Evolutionary conservation across 2,888 invertebrate genomes (phyloP), one percentile per base, ranked within the genome.

Genomic region (Ochlodes sylvanus): DNA sequence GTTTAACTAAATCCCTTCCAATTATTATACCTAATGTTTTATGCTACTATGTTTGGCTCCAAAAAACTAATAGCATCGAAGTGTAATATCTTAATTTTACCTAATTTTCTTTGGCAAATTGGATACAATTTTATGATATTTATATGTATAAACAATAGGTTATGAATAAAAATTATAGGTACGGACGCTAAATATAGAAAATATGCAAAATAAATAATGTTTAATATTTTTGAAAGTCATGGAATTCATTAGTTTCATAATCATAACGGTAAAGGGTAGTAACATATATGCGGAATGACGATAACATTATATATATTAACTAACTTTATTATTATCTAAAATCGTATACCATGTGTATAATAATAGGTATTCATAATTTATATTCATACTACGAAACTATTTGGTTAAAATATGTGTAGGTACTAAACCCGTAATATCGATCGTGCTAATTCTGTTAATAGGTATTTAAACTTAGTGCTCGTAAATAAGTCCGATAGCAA

Each of bases 341-440:
- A 55, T 42, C 63, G 63, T 63, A 63, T 63, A 63, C 63, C 47
- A 17, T 47, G 9, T 47, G 17, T 60, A 44, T 42, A 58, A 17
- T 21, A 19, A 19, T 27, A 3, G 7, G 5, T 47, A 17, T 15
- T 44, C 15, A 19, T 50, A 47, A 2, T 38, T 38, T 38, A 10
- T 27, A 27, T 38, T 38, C 38, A 7, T 17, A 50, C 9, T 50
- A 50, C 19, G 19, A 10, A 50, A 32, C 12, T 50, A 61, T 63
- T 55, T 63, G 55, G 42, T 42, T 63, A 54, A 27, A 42, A 32
- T 63, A 63, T 32, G 54, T 38, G 63, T 15, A 27, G 27, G n/a
- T 17, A 17, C 0, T 50, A 19, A 19, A 50, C 50, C 50, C 50
- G 50, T 50, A 50, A 50, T 19, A 19, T 50, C 19, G 9, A 50